Base-by-base conservation (phyloP, 2,797 vertebrate species). In the Fistularia commersonii region DNA sequence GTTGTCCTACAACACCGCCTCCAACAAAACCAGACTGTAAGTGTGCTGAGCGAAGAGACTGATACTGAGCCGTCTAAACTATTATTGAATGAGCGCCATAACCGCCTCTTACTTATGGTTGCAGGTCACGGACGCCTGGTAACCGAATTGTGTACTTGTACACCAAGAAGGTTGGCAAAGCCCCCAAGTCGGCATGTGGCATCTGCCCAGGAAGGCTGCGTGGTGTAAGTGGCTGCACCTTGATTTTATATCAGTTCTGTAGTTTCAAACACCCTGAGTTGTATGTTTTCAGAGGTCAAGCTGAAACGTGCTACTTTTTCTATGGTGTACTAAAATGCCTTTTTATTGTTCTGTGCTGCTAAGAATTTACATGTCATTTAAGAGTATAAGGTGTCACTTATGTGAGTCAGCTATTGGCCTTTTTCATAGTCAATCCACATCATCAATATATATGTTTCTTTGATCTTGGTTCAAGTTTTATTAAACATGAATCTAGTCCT, bases 1-100 rank as follows among this genome's bases (percentile, higher is more conserved):
- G 93, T 87, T 99, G 66, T 99, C 96, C 93, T 99, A 99, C 93
- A 99, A 99, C 72, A 99, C 97, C 38, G 90, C 94, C 65, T 99
- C 97, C 48, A 99, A 99, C 90, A 98, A 98, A 77, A 99, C 96
- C 54, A 93, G 97, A 59, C 91, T 99, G 97, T 99, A 80, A 95
- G 97, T 92, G 53, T 1, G 23, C 3, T 4, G 15, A 13, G 0
- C 12, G 6, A 1, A 35, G 9, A 12, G 11, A 8, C 34, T 32
- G n/a, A 45, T 14, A 9, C 7, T 9, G 14, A 6, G 11, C 11
- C 8, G 1, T 10, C 39, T 8, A 1, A 1, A 6, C 39, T 11
- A 11, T 10, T 12, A 41, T 23, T 23, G 2, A 23, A 23, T 23
- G 2, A 23, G 23, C 23, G 1, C 6, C 7, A 36, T 8, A 3